Evolutionary conservation across 2,797 vertebrate genomes (phyloP).

Genomic region (Pantherophis vulpinus): DNA sequence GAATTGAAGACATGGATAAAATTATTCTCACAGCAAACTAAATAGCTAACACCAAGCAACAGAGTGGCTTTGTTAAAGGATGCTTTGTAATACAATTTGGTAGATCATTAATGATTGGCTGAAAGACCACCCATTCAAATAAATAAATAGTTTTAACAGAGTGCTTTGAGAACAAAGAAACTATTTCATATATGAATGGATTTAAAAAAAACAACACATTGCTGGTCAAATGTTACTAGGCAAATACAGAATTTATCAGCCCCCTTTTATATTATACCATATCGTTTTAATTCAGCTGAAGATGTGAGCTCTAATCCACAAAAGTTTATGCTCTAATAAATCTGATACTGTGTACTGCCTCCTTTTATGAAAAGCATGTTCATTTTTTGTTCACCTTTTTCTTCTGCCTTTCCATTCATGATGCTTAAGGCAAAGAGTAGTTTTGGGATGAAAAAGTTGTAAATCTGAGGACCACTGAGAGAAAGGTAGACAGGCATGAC

Average conservation of each 20-base stretch:
- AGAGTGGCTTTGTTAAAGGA: neutral
- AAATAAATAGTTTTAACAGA: neutral
- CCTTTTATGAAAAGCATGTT: neutral
- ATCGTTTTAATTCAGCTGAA: neutral
- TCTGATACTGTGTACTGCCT: neutral
- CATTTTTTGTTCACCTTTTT: neutral
- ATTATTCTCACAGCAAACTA: conserved; percentile 2
- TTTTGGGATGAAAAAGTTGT: neutral
- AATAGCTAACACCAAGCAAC: neutral
- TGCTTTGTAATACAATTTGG: neutral
- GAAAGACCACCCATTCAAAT: neutral
- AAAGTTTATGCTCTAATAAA: neutral
- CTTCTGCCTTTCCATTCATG: neutral
- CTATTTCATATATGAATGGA: neutral
- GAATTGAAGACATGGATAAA: neutral
- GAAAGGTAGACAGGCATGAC: neutral
- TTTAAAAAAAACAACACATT: neutral
- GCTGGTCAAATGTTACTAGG: neutral
- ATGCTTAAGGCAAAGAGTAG: neutral
- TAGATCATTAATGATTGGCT: neutral
- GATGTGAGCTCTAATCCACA: neutral
- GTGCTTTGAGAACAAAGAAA: neutral
- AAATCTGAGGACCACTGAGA: neutral
- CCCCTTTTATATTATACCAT: neutral
- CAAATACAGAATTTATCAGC: neutral